These are phyloP conservation scores for Notoglanidium macrostoma DNA, from an alignment of 2,797 vertebrate genomes.

Conservation along the genomic window DNA sequence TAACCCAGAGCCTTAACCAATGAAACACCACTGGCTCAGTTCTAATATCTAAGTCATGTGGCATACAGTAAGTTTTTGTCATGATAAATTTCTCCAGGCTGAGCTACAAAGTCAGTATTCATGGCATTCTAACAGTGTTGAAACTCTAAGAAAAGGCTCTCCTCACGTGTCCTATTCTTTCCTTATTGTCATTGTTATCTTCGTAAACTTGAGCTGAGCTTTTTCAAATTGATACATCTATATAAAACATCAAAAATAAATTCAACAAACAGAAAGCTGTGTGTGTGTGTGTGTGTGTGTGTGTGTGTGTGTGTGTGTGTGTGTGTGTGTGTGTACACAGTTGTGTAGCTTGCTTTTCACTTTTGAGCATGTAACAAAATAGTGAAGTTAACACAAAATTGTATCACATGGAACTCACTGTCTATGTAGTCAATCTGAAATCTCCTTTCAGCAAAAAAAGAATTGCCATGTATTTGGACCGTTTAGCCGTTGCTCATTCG, in stretches of 20 bases:
- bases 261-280: background rate
- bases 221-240: background rate
- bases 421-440: background rate
- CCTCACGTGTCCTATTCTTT: background rate
- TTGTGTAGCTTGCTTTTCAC: background rate
- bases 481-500: background rate
- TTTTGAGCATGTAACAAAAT: background rate
- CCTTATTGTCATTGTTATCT: background rate
- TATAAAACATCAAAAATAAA: background rate
- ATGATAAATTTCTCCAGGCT: background rate
- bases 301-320: background rate
- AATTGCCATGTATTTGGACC: background rate
- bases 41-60: background rate
- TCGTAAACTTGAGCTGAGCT: background rate
- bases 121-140: background rate
- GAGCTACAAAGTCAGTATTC: background rate
- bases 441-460: background rate
- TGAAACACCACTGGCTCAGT: no score
- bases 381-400: background rate
- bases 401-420: background rate
- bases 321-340: background rate
- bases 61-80: background rate
- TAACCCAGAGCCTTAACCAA: no score
- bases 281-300: background rate
- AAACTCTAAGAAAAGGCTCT: background rate